Conservation (phyloP, 35 echinoderm and acorn worm species). For the Strongylocentrotus purpuratus region DNA sequence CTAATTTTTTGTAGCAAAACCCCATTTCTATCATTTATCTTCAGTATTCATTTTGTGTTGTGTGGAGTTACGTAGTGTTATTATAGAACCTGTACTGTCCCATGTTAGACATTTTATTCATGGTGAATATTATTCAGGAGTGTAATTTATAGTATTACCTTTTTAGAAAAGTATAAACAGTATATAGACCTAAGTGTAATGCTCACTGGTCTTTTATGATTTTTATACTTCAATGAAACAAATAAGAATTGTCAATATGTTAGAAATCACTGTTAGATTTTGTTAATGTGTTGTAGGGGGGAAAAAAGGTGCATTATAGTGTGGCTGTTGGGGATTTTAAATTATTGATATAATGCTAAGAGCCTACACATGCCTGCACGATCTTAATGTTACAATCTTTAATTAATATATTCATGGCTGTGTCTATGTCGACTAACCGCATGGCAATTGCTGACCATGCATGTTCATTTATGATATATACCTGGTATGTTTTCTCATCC, state of each 20-base stretch:
- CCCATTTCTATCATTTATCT: not conserved
- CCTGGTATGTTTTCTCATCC: not conserved
- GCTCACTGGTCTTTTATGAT: too few species aligned
- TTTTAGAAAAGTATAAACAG: not conserved
- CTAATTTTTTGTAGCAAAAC: not conserved
- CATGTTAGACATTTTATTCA: not conserved
- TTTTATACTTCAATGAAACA: too few species aligned
- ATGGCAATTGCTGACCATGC: not conserved
- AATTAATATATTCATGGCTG: not conserved
- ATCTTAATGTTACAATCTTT: not conserved
- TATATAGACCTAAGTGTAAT: too few species aligned
- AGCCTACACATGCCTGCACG: not conserved
- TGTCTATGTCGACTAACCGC: not conserved
- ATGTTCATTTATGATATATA: not conserved
- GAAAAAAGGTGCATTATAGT: not conserved
- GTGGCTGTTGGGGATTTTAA: not conserved
- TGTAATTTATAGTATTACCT: not conserved
- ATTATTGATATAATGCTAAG: not conserved
- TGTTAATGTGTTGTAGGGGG: not conserved
- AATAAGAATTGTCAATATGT: too few species aligned
- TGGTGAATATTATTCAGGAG: not conserved
- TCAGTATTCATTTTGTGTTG: not conserved
- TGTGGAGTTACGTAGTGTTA: not conserved
- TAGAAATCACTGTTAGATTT: too few species aligned
- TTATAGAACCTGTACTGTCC: not conserved